A percentile compares a stretch with the other conserved stretches of the same genome.
Evolutionary conservation across 2,888 invertebrate species (phyloP).

Genomic region (Teleiodes luculella): DNA sequence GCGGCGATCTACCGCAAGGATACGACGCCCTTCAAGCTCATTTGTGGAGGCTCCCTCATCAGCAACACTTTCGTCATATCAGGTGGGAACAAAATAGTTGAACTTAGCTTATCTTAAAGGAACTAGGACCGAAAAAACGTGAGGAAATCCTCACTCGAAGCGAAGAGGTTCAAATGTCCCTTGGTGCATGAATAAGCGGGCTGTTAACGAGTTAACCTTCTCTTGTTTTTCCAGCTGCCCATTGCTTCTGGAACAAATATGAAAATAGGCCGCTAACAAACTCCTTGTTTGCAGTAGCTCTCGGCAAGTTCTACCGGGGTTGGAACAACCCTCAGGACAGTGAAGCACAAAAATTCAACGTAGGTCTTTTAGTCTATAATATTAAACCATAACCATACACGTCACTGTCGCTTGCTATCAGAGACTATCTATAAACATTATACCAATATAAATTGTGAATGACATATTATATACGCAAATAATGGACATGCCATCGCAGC

Average conservation of each 20-base stretch:
- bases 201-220: too few species aligned
- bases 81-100: too few species aligned
- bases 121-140: too few species aligned
- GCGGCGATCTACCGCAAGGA: neutral
- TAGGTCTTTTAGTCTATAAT: neutral
- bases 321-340: neutral
- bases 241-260: conserved; percentile 1
- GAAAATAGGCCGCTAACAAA: neutral
- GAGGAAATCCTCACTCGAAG: too few species aligned
- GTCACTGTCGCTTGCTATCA: neutral
- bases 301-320: neutral
- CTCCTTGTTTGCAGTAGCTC: neutral
- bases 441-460: too few species aligned
- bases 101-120: too few species aligned
- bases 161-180: too few species aligned
- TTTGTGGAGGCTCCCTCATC: conserved; percentile 5
- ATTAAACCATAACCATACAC: neutral
- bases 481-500: too few species aligned
- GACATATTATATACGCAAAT: too few species aligned
- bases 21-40: neutral
- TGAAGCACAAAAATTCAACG: neutral
- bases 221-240: neutral
- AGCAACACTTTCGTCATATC: conserved; percentile 4
- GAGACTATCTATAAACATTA: too few species aligned
- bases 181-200: too few species aligned